Evolutionary conservation across 2,888 invertebrate species (phyloP).

Genomic region (Bombylius major): DNA sequence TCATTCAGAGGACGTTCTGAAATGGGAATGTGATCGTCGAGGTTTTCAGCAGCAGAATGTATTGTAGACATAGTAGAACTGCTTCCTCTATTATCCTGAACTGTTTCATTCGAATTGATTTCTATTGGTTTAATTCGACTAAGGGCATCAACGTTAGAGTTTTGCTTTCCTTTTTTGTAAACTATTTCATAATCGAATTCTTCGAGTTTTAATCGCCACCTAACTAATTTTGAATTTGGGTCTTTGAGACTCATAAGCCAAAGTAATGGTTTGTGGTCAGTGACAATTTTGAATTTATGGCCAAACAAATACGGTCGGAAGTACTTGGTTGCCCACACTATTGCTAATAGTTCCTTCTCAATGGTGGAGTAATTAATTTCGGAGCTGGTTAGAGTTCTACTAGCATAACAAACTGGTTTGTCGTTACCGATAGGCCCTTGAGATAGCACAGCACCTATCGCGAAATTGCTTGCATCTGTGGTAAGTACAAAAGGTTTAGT

Average conservation of each 20-base stretch:
- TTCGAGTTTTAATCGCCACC: too few relatives aligned
- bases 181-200: background rate
- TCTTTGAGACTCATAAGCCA: too few relatives aligned
- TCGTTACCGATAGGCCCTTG: too few relatives aligned
- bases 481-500: too few relatives aligned
- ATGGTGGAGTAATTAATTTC: slow-evolving; percentile 21
- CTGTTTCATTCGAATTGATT: background rate
- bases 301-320: too few relatives aligned
- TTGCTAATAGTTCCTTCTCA: slow-evolving; percentile 22
- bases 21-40: slow-evolving; percentile 11
- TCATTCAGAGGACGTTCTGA: slow-evolving; percentile 15
- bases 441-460: too few relatives aligned
- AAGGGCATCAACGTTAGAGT: slow-evolving; percentile 6
- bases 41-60: background rate
- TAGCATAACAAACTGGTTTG: too few relatives aligned
- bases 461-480: too few relatives aligned
- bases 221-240: too few relatives aligned
- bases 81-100: background rate
- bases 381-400: background rate
- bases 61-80: background rate
- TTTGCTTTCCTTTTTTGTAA: slow-evolving; percentile 13
- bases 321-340: too few relatives aligned
- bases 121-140: background rate
- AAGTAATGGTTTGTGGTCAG: too few relatives aligned
- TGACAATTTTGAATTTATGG: too few relatives aligned